These are phyloP conservation scores for Lagopus muta DNA, from an alignment of 2,113 vertebrate species.

Conservation along the genomic window DNA sequence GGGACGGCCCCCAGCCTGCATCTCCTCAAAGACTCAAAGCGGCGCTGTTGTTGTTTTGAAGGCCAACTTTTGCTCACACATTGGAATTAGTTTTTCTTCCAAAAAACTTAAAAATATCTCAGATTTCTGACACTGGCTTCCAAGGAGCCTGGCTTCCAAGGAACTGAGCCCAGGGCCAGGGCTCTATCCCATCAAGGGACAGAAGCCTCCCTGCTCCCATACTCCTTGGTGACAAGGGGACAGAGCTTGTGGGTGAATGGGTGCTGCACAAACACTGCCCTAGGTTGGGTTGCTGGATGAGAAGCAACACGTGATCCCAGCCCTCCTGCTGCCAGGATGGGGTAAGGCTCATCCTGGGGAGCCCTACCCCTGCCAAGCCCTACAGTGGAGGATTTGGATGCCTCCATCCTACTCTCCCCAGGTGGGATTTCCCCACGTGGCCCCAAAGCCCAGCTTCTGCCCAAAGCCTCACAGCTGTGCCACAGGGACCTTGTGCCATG, in stretches of 20 bases:
- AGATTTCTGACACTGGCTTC: constrained; percentile 26
- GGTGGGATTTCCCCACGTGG: accelerated
- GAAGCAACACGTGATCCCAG: background rate
- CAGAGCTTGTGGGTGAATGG: accelerated
- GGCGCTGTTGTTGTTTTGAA: background rate
- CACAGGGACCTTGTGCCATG: background rate
- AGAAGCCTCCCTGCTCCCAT: background rate
- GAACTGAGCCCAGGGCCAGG: background rate
- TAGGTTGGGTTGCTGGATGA: background rate
- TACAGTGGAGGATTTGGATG: background rate
- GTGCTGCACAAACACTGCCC: accelerated
- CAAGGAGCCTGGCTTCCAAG: background rate
- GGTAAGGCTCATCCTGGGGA: background rate
- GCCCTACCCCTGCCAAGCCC: background rate
- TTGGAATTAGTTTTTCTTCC: constrained; percentile 49
- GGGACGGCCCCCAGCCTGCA: accelerated
- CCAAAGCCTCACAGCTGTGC: background rate
- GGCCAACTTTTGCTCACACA: constrained; percentile 14
- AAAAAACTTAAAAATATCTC: constrained; percentile 57
- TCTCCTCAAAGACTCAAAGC: background rate
- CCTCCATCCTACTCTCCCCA: accelerated
- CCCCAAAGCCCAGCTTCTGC: background rate
- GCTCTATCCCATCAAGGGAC: background rate
- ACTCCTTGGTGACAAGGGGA: background rate
- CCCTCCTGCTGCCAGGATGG: accelerated